Evolutionary conservation across 37 sponge, comb jelly and placozoan species (phyloP), one percentile per base, ranked within the genome.

Genomic region (Lycopodina hypogea): DNA sequence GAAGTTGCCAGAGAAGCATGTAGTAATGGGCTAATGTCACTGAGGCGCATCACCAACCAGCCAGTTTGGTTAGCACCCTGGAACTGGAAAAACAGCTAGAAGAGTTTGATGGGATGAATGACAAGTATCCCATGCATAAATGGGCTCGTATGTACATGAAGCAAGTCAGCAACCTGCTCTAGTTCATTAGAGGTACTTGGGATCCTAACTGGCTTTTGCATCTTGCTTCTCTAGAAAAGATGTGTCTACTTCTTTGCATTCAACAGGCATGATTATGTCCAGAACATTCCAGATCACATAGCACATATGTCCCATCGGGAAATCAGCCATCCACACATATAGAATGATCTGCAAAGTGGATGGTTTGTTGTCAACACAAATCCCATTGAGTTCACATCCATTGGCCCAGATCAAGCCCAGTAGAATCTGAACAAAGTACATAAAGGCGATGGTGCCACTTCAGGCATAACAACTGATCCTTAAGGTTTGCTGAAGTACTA

Each of bases 231-330:
- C 60, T 59, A 6, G 60, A 59, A 12, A 59, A 59, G 18, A 59
- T 59, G 60, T 59, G 60, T 59, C 60, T 59, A 17, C 60, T 59
- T 59, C 60, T 59, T 59, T 59, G 60, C 60, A 6, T 59, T 17
- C 60, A 59, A 59, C 12, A 6, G 28, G 8, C 60, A 17, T 6
- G 60, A 59, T 18, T 59, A 59, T 59, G 60, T 18, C 60, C n/a
- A 59, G 60, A 59, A 12, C 60, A 59, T 59, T 59, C 60, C 28
- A 6, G 60, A 59, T 6, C 18, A 59, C 60, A 12, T 59, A 17
- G 60, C 60, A 59, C 12, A 12, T 12, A 59, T 59, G 60, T 53
- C 12, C 55, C 55, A 53, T 53, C 55, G 12, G 55, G 55, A 53
- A 53, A 53, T 17, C 55, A 53, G 55, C 55, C 55, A 53, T 53